These are phyloP conservation scores for Shinisaurus crocodilurus DNA, from an alignment of 2,113 vertebrate genomes.

Conservation along the genomic window DNA sequence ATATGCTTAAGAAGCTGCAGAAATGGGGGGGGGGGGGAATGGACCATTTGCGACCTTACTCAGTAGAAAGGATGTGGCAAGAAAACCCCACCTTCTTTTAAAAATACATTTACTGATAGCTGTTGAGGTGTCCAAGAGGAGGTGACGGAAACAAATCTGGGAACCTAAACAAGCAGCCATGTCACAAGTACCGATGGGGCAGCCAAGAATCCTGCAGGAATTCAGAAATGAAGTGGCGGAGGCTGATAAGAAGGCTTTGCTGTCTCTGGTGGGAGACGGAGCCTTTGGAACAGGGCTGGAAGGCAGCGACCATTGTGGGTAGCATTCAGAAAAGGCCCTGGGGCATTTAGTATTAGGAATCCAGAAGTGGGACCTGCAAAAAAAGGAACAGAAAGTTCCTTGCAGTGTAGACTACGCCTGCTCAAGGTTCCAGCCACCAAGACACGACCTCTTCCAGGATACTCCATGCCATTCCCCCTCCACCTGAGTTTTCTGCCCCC, in stretches of 20 bases:
- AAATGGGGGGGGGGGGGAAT: too few relatives aligned
- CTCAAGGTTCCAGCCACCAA: background rate
- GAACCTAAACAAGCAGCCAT: constrained; percentile 55
- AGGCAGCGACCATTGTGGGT: background rate
- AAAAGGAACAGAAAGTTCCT: background rate
- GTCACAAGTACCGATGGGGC: constrained; percentile 31
- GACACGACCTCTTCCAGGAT: too few relatives aligned
- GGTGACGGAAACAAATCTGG: constrained; percentile 52
- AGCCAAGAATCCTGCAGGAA: constrained; percentile 49
- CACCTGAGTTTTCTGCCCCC: too few relatives aligned
- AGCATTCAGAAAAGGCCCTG: constrained; percentile 27
- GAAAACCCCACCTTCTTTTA: background rate
- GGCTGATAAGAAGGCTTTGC: constrained; percentile 35
- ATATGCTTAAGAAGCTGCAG: background rate
- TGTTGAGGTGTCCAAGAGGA: background rate
- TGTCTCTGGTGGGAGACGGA: background rate
- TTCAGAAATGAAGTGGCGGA: constrained; percentile 50
- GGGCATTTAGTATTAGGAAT: background rate
- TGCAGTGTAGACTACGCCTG: background rate
- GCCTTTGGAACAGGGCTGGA: background rate
- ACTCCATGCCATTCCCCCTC: too few relatives aligned
- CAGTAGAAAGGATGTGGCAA: fast-evolving
- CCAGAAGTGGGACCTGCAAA: background rate
- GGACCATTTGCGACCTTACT: background rate
- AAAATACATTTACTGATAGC: constrained; percentile 44